Percentiles rank a stretch among this genome's conserved stretches.
Conservation (phyloP, 2,888 invertebrate genomes). For the Leucoptera coffeella region DNA sequence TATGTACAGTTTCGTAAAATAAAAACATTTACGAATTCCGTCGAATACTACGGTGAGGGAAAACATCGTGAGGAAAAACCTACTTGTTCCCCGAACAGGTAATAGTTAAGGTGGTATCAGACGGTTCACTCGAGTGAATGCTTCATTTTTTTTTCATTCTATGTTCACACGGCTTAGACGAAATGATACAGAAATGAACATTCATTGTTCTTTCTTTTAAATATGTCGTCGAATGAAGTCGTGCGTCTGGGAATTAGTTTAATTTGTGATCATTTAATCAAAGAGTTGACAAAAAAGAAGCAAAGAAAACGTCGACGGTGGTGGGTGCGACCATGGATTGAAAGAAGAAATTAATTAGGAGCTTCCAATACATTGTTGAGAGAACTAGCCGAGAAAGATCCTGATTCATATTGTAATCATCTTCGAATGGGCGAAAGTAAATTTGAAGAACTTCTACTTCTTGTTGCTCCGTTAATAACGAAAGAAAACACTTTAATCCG, state of each 20-base stretch:
- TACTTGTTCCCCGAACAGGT: too few species aligned
- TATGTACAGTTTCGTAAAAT: too few species aligned
- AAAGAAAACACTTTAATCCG: constrained; percentile 3
- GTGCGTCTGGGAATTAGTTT: background rate
- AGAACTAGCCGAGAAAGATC: constrained; percentile 8
- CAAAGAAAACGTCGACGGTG: constrained; percentile 8
- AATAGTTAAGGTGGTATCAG: background rate
- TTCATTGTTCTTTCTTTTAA: background rate
- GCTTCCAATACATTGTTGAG: constrained; percentile 7
- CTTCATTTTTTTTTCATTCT: background rate
- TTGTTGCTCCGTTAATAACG: constrained; percentile 6
- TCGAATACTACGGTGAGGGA: too few species aligned
- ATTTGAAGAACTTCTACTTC: constrained; percentile 7
- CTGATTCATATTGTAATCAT: constrained; percentile 7
- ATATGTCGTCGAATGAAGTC: background rate
- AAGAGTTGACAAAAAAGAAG: constrained; percentile 7
- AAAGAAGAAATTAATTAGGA: constrained; percentile 7
- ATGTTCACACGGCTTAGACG: background rate
- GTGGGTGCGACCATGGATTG: constrained; percentile 8
- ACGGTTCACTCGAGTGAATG: background rate
- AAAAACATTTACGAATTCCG: too few species aligned
- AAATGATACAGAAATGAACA: background rate
- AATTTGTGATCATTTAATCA: constrained; percentile 1
- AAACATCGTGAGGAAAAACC: too few species aligned
- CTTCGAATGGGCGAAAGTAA: constrained; percentile 6